These are phyloP conservation scores for Phymatocera aterrima DNA, from an alignment of 2,888 invertebrate genomes.

Conservation along the genomic window DNA sequence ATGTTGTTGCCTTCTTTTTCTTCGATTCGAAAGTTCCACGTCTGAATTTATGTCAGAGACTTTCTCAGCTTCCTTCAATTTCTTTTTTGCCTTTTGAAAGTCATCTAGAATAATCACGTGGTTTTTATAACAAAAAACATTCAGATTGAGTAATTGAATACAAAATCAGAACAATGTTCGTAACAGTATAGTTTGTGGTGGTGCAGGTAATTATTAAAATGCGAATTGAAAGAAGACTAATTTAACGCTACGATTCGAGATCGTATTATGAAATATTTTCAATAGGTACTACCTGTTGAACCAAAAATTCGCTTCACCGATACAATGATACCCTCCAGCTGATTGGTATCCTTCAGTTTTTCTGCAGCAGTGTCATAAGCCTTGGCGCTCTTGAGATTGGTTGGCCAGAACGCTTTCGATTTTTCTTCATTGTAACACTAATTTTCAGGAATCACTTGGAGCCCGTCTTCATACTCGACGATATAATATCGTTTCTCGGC, in stretches of 20 bases:
- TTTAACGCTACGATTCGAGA: too few relatives aligned
- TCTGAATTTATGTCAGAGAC: not conserved
- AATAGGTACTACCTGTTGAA: not conserved
- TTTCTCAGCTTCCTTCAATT: not conserved
- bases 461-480: not conserved
- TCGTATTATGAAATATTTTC: not conserved
- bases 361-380: not conserved
- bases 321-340: not conserved
- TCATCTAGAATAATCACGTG: not conserved
- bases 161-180: not conserved
- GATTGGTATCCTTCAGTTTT: not conserved
- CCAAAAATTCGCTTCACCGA: not conserved
- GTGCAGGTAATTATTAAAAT: constrained; percentile 4
- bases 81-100: not conserved
- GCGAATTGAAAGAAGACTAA: not conserved
- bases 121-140: not conserved
- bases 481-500: not conserved
- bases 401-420: not conserved
- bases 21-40: not conserved
- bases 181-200: not conserved
- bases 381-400: not conserved
- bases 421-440: not conserved
- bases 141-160: not conserved
- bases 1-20: not conserved
- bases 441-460: not conserved